phyloP scores from a whole-genome alignment of 30 jellyfish, hydroid and myxozoan species.

The Chrysaora quinquecirrha region DNA sequence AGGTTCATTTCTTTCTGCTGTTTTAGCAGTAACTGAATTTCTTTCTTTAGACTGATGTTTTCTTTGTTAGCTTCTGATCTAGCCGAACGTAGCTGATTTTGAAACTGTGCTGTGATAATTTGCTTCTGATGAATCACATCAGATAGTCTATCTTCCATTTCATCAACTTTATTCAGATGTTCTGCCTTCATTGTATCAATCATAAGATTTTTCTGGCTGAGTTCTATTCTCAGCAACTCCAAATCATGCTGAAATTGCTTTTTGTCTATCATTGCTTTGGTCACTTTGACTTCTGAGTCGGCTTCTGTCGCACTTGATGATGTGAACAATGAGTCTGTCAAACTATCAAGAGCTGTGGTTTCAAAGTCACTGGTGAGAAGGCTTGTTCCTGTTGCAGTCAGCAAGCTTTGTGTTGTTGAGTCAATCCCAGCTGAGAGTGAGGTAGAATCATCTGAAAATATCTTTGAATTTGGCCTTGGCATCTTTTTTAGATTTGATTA shows the following conservation, averaged over 20 bases:
- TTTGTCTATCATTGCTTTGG: conserved; percentile 58
- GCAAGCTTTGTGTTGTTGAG: conserved; percentile 21
- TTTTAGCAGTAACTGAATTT: conserved; percentile 42
- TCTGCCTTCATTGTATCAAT: conserved; percentile 89
- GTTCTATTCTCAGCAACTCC: conserved; percentile 75
- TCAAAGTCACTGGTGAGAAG: conserved; percentile 13
- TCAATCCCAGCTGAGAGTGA: not conserved
- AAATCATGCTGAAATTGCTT: conserved; percentile 87
- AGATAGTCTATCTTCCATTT: conserved; percentile 77
- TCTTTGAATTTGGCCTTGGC: not conserved
- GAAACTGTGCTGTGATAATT: conserved; percentile 57
- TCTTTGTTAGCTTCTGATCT: conserved; percentile 34
- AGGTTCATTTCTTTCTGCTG: conserved; percentile 29
- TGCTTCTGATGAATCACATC: conserved; percentile 84
- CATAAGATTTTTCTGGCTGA: conserved; percentile 76
- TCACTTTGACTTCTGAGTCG: conserved; percentile 49
- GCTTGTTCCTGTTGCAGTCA: conserved; percentile 15
- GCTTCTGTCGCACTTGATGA: conserved; percentile 35
- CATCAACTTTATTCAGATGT: conserved; percentile 71
- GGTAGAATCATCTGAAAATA: not conserved
- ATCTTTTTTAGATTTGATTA: no score
- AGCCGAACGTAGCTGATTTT: conserved; percentile 35
- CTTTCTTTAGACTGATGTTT: conserved; percentile 45
- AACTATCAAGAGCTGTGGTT: conserved; percentile 11
- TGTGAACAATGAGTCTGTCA: conserved; percentile 25